Conservation (phyloP, 1,140 invertebrate genomes). For the Dendroctonus valens region DNA sequence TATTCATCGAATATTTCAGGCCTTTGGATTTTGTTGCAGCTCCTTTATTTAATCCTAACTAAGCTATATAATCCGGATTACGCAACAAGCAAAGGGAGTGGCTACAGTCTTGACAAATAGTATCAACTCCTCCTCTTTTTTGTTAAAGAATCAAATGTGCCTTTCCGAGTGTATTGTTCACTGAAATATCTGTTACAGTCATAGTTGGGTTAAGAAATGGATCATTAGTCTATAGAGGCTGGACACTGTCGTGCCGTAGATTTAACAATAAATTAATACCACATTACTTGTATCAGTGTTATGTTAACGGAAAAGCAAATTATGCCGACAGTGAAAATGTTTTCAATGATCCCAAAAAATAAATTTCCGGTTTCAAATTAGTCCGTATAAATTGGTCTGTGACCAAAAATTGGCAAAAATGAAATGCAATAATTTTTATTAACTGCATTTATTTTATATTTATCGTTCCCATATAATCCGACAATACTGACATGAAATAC, state of each 20-base stretch:
- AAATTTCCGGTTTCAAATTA: no score
- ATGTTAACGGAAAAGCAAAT: no score
- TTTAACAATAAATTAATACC: no score
- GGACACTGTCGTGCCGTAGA: neutral
- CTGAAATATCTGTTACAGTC: slow-evolving; percentile 29
- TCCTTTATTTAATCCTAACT: slow-evolving; percentile 23
- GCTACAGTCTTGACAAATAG: slow-evolving; percentile 29
- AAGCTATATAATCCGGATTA: slow-evolving; percentile 30
- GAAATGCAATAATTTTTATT: slow-evolving; percentile 19
- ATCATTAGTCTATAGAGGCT: slow-evolving; percentile 9
- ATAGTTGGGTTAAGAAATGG: slow-evolving; percentile 17
- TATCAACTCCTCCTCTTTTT: slow-evolving; percentile 22
- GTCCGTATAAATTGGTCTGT: neutral
- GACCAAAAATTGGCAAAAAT: slow-evolving; percentile 5
- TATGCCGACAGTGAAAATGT: no score
- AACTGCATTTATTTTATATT: slow-evolving; percentile 15
- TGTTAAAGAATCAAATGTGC: slow-evolving; percentile 23
- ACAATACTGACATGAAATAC: slow-evolving; percentile 22
- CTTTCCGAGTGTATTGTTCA: slow-evolving; percentile 20
- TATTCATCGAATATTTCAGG: neutral
- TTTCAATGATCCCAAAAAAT: no score
- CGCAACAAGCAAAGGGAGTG: slow-evolving; percentile 34
- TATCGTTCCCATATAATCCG: slow-evolving; percentile 20
- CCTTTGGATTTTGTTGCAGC: slow-evolving; percentile 15
- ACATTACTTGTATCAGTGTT: no score